A percentile compares a stretch with the other conserved stretches of the same genome.
Evolutionary conservation across 2,113 vertebrate genomes (phyloP).

Genomic region (Syngnathus typhle): DNA sequence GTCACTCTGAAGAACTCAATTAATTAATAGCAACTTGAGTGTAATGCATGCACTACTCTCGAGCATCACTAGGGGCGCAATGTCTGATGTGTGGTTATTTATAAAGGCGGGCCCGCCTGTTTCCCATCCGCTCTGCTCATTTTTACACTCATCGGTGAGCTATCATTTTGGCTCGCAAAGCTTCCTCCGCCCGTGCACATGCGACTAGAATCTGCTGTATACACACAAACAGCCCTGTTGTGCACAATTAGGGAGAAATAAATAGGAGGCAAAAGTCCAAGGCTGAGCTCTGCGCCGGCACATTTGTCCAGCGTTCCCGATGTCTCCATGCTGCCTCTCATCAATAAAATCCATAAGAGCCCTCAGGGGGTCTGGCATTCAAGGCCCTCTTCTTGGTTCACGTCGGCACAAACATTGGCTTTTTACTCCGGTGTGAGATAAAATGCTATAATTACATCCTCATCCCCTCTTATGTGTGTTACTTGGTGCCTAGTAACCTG

Average conservation of each 20-base stretch:
- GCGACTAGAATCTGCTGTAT: no score
- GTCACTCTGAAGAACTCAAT: background rate
- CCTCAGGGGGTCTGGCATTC: background rate
- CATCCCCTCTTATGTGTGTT: background rate
- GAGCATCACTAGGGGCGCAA: no score
- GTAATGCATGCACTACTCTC: no score
- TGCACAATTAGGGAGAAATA: background rate
- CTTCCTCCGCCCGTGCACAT: background rate
- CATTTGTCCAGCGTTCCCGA: conserved; percentile 12
- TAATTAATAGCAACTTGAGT: no score
- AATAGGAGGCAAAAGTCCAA: conserved; percentile 18
- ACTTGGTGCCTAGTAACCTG: conserved; percentile 55
- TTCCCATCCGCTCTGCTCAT: background rate
- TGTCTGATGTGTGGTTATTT: no score
- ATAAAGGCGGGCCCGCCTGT: background rate
- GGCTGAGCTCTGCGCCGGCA: conserved; percentile 6
- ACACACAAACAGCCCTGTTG: background rate
- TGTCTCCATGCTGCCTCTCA: background rate
- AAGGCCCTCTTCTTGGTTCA: background rate
- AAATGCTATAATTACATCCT: conserved; percentile 29
- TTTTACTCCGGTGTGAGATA: conserved; percentile 14
- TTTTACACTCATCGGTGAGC: background rate
- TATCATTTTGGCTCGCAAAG: background rate
- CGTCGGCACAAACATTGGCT: background rate
- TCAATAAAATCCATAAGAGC: background rate